A percentile compares a stretch with the other conserved stretches of the same genome.
Evolutionary conservation across 2,797 vertebrate species (phyloP).

Genomic region (Clamator glandarius): DNA sequence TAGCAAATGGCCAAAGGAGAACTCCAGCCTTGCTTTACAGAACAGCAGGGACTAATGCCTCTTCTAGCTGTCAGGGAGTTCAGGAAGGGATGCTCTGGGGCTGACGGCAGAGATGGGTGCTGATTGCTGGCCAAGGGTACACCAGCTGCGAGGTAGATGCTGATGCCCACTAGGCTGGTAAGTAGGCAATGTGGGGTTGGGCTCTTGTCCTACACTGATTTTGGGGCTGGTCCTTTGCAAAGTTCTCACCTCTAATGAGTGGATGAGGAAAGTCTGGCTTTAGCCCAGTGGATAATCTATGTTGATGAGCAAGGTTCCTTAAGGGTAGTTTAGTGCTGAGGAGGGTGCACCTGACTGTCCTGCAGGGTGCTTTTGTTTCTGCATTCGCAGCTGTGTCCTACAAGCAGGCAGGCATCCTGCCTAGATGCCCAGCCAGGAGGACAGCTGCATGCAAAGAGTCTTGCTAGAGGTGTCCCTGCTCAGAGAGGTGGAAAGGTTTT

Average conservation of each 20-base stretch:
- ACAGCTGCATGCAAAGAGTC: background rate
- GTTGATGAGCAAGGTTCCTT: background rate
- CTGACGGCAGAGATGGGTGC: background rate
- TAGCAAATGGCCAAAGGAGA: constrained; percentile 51
- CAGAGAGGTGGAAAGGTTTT: constrained; percentile 20
- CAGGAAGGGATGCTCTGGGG: background rate
- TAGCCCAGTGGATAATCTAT: background rate
- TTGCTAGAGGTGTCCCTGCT: background rate
- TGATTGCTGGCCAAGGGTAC: accelerated
- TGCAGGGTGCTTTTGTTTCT: background rate
- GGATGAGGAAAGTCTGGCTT: background rate
- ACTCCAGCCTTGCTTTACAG: constrained; percentile 38
- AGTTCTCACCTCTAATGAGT: background rate
- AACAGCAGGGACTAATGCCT: constrained; percentile 14
- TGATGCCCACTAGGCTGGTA: background rate
- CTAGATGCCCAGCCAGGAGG: background rate
- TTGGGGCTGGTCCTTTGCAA: background rate
- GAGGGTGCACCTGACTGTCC: background rate
- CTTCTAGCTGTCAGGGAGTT: background rate
- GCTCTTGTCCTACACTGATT: background rate
- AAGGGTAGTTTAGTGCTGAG: background rate
- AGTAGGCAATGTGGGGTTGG: background rate
- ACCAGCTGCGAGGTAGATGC: background rate
- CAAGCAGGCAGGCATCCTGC: background rate
- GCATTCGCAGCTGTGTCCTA: background rate